Evolutionary conservation across 1,140 invertebrate species (phyloP), one percentile per base, ranked within the genome.

Genomic region (Pseudomyrmex flavicornis): DNA sequence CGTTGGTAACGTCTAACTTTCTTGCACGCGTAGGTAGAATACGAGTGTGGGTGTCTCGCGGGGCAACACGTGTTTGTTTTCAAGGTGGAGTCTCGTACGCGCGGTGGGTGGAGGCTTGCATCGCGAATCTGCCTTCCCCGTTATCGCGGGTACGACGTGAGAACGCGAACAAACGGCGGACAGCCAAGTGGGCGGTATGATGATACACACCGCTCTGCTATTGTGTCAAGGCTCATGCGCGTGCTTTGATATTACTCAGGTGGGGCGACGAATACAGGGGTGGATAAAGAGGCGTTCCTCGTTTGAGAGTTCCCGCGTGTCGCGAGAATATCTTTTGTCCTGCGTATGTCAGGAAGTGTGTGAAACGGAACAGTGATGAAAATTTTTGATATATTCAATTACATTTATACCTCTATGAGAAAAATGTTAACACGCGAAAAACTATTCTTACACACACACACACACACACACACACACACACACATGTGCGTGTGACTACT

Each of bases 21-120:
- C 17, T 20, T n/a, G 44, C 12, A 48, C 17, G 9, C 20, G 10
- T 26, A 56, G n/a, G 3, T n/a, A 44, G 59, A 72, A 70, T 59
- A 65, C 65, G 52, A 87, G 65, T 22, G n/a, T 52, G 50, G 56
- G 59, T 65, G 54, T 50, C 62, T 77, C 50, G 56, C 59, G 46
- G 61, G 75, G 88, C 65, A 92, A 90, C 93, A 93, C 93, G 93
- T 93, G 93, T 87, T 88, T 70, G 73, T 84, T 90, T 88, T 85
- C 83, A 88, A 89, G 93, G 93, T 94, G 93, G 93, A 93, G 93
- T 93, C 92, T 91, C 90, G 88, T 91, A 86, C 88, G 89, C 89
- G 89, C 91, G 91, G 93, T 93, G 93, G 93, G 92, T 93, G 93
- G 93, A 93, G 93, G 93, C 93, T 92, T 91, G 68, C 89, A 90